Base-by-base conservation (phyloP, 2,113 vertebrate species). In the Stegastes partitus region DNA sequence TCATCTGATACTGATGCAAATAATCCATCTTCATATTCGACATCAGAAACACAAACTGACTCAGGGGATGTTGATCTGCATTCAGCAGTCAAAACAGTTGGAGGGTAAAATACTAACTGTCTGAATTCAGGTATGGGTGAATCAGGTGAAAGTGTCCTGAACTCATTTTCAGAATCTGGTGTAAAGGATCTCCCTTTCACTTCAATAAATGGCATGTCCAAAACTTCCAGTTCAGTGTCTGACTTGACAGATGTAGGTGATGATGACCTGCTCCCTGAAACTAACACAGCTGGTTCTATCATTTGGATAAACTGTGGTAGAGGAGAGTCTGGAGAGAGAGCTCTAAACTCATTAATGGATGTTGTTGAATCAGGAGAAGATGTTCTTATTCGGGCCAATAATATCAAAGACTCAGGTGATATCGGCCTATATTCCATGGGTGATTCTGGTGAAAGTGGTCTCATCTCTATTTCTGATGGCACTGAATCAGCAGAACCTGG, bases 51-150 rank as follows among this genome's bases (percentile, higher is more conserved):
- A 64, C 25, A 77, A 58, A 53, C 49, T 25, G 80, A 81, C 26
- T 77, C 85, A 39, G 87, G 75, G 4, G 91, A 86, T 3, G 16
- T 51, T 34, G 81, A 84, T 74, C 70, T 83, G 45, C 47, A 74
- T 22, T 25, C 71, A 55, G 21, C 34, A 21, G 26, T 6, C 50
- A 59, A 65, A 21, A 65, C 25, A 14, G 5, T 31, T 77, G 19
- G 55, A 23, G n/a, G 45, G 5, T 63, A 5, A 22, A 34, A 0
- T 4, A 77, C 5, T 28, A 19, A 10, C 7, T 31, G 59, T 34
- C 22, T 26, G 7, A 86, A 91, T 2, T 77, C 68, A 59, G 69
- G 85, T 53, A 88, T 59, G 16, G 90, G 87, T 10, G 89, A 93
- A 61, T 93, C 90, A 56, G 77, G 81, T 11, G 63, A 84, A 42